A percentile compares a stretch with the other conserved stretches of the same genome.
Conservation (phyloP, 2,113 vertebrate genomes). For the Spermophilus dauricus region DNA sequence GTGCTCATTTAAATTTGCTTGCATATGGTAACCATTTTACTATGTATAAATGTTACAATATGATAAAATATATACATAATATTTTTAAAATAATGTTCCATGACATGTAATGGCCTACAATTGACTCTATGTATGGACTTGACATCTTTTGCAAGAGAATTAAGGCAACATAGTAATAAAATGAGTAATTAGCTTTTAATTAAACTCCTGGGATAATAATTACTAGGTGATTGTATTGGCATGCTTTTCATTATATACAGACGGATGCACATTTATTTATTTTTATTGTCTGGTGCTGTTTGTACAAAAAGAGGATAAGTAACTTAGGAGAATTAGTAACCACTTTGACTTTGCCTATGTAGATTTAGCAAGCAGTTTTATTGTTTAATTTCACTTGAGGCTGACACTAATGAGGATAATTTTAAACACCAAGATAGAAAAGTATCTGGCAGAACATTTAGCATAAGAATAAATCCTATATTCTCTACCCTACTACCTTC, state of each 20-base stretch:
- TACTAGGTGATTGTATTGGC: neutral
- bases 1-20: neutral
- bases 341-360: constrained; percentile 16
- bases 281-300: constrained; percentile 8
- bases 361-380: constrained; percentile 18
- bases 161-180: constrained; percentile 61
- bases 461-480: neutral
- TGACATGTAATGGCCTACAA: neutral
- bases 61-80: neutral
- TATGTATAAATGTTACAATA: neutral
- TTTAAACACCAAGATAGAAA: constrained; percentile 28
- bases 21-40: neutral
- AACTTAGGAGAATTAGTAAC: neutral
- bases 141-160: neutral
- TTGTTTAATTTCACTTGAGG: constrained; percentile 13
- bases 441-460: neutral
- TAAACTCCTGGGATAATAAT: constrained; percentile 51
- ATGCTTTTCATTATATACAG: constrained; percentile 19
- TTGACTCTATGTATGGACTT: neutral
- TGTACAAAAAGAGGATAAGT: neutral
- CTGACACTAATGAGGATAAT: neutral
- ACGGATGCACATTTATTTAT: neutral
- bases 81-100: neutral
- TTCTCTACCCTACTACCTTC: neutral
- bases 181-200: constrained; percentile 60